Evolutionary conservation across 2,113 vertebrate species (phyloP).

Genomic region (Turnix velox): DNA sequence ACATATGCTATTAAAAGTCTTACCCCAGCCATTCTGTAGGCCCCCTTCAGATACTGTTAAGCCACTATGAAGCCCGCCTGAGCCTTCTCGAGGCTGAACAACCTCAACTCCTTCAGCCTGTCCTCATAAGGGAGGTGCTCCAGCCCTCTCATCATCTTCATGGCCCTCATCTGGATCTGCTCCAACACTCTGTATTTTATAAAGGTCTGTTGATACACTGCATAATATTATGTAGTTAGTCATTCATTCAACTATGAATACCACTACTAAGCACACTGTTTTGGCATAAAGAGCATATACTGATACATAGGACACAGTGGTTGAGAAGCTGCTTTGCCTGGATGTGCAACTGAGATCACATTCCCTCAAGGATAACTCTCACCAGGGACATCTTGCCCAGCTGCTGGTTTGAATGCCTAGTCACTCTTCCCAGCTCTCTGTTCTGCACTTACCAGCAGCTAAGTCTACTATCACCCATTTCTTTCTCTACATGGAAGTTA

Average conservation of each 20-base stretch:
- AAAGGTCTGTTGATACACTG: neutral
- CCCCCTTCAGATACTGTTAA: too few relatives aligned
- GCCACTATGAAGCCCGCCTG: too few relatives aligned
- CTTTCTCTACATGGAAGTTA: neutral
- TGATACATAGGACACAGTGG: neutral
- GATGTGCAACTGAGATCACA: rapidly evolving
- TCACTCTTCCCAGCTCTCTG: neutral
- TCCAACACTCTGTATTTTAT: neutral
- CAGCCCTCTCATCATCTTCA: too few relatives aligned
- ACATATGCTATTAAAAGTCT: too few relatives aligned
- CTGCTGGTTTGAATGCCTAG: neutral
- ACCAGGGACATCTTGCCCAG: neutral
- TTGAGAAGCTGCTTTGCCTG: neutral
- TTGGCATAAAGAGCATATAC: neutral
- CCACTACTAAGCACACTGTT: neutral
- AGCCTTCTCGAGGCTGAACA: too few relatives aligned
- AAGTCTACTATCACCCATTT: neutral
- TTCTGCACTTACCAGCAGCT: neutral
- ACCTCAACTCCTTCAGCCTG: too few relatives aligned
- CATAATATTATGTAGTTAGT: neutral
- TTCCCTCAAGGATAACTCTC: neutral
- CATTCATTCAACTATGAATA: neutral
- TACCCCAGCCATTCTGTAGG: too few relatives aligned
- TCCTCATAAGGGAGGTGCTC: too few relatives aligned
- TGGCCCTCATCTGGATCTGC: too few relatives aligned